phyloP scores from a whole-genome alignment of 37 sponge, comb jelly and placozoan genomes.

The Cladorhizidae sp. region DNA sequence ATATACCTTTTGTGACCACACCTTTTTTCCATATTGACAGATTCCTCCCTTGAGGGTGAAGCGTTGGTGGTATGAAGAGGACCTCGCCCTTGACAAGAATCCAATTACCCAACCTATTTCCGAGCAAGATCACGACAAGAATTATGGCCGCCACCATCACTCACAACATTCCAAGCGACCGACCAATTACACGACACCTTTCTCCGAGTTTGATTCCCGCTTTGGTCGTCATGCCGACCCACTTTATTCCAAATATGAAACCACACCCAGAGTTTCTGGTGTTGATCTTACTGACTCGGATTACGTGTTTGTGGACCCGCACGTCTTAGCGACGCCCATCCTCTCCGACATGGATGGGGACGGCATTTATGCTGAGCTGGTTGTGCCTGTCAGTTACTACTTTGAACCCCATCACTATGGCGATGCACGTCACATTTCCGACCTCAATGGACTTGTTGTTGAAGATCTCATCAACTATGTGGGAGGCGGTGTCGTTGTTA shows the following conservation, averaged over 20 bases:
- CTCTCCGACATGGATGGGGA: conserved; percentile 66
- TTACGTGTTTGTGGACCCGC: conserved; percentile 71
- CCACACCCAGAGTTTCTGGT: conserved; percentile 32
- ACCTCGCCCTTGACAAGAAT: not conserved
- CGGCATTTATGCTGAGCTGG: conserved; percentile 53
- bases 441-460: conserved; percentile 9
- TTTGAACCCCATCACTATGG: conserved; percentile 72
- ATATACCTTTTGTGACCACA: not conserved
- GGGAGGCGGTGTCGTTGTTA: conserved; percentile 56
- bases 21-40: conserved; percentile 21
- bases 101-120: conserved; percentile 23
- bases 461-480: conserved; percentile 58
- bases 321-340: conserved; percentile 71
- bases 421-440: not conserved
- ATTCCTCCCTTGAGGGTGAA: conserved; percentile 56
- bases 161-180: not conserved
- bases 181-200: conserved; percentile 18
- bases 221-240: conserved; percentile 54
- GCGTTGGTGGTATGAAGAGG: conserved; percentile 54
- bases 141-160: not conserved
- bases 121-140: not conserved
- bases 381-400: conserved; percentile 74
- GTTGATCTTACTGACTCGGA: conserved; percentile 26
- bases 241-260: conserved; percentile 52
- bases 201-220: conserved; percentile 50